A percentile compares a stretch with the other conserved stretches of the same genome.
phyloP scores from a whole-genome alignment of 2,888 invertebrate species.

The Eubasilissa splendida region DNA sequence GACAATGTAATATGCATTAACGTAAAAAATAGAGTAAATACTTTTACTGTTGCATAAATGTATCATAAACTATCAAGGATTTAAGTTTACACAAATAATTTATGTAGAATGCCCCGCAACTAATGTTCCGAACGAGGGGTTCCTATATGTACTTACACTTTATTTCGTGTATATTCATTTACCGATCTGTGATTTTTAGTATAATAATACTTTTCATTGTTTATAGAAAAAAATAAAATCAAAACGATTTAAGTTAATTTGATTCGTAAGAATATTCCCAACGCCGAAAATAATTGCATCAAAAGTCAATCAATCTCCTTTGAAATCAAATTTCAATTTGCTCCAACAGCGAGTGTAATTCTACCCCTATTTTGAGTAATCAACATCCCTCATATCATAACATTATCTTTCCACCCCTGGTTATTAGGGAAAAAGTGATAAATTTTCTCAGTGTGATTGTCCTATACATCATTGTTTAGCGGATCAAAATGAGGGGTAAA shows the following conservation, averaged over 20 bases:
- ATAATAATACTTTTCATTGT: no score
- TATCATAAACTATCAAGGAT: no score
- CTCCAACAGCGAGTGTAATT: slow-evolving; percentile 22
- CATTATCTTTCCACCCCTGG: slow-evolving; percentile 11
- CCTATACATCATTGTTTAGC: background rate
- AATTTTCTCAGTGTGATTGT: background rate
- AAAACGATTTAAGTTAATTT: background rate
- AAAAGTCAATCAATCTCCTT: slow-evolving; percentile 32
- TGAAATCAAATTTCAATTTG: slow-evolving; percentile 42
- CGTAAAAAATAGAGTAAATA: no score
- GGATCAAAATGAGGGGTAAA: no score
- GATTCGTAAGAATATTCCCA: slow-evolving; percentile 6
- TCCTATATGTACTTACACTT: no score
- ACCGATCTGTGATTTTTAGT: no score
- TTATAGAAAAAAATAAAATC: background rate
- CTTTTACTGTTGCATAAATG: no score
- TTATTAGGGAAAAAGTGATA: background rate
- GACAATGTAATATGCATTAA: no score
- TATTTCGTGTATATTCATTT: no score
- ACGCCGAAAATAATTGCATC: slow-evolving; percentile 8
- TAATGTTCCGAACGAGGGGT: no score
- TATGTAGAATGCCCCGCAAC: no score
- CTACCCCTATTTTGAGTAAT: slow-evolving; percentile 22
- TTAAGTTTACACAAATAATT: no score
- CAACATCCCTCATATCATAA: slow-evolving; percentile 13